Evolutionary conservation across 1,140 invertebrate species (phyloP).

Genomic region (Gryllus bimaculatus): DNA sequence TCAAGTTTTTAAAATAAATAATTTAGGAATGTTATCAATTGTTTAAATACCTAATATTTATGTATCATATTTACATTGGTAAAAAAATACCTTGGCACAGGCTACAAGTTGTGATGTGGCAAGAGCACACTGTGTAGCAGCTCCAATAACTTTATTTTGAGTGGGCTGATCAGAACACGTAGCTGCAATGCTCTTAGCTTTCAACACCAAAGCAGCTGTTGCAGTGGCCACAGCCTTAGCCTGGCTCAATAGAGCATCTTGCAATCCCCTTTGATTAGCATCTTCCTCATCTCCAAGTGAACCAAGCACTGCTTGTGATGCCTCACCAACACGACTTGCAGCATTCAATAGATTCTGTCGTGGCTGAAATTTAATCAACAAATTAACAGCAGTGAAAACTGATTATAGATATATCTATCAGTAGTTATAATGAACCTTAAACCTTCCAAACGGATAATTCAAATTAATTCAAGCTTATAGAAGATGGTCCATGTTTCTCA

Average conservation of each 20-base stretch:
- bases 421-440: too few relatives aligned
- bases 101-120: constrained; percentile 96
- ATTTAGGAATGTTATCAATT: too few relatives aligned
- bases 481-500: too few relatives aligned
- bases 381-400: too few relatives aligned
- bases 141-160: constrained; percentile 83
- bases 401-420: too few relatives aligned
- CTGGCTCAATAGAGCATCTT: constrained; percentile 77
- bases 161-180: constrained; percentile 67
- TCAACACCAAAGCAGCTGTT: constrained; percentile 86
- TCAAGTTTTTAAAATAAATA: too few relatives aligned
- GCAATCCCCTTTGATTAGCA: constrained; percentile 60
- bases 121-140: constrained; percentile 92
- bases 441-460: not conserved
- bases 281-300: constrained; percentile 88
- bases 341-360: constrained; percentile 88
- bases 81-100: constrained; percentile 71
- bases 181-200: constrained; percentile 87
- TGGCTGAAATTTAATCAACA: constrained; percentile 43
- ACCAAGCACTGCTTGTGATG: constrained; percentile 85
- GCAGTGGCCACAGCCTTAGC: constrained; percentile 96
- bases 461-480: not conserved
- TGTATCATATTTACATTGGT: too few relatives aligned
- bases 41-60: too few relatives aligned
- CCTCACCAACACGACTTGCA: constrained; percentile 90